Base-by-base conservation (phyloP, 1,140 invertebrate genomes). In the Drosophila orosa region DNA sequence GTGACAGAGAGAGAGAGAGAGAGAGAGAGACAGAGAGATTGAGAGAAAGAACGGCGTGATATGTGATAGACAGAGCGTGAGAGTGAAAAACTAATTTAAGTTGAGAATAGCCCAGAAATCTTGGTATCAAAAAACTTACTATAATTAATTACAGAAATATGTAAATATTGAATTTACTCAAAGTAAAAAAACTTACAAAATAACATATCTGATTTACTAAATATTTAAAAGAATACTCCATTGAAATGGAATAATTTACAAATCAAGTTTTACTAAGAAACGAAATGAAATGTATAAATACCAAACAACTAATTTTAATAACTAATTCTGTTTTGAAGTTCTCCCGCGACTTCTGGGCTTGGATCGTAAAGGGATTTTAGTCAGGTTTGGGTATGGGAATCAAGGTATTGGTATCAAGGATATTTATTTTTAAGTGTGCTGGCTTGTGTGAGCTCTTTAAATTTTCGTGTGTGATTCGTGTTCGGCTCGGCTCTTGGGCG, bases 51-150 rank as follows among this genome's bases (percentile, higher is more conserved):
- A 66, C 58, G 52, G 58, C 37, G 63, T 48, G 54, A 62, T 54
- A 52, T 39, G 55, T 62, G 74, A 69, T 22, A 66, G 17, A 65
- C 27, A 61, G 45, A 66, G 73, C 42, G 62, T 59, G 55, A 42
- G 35, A 24, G 62, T 52, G 45, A 40, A 42, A 55, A 42, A 76
- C 31, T 60, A 66, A 57, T 66, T 35, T 54, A 27, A 33, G 37
- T 56, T 29, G 33, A 48, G 57, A 74, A 0, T 19, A 40, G 12
- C 10, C 39, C n/a, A 42, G 29, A 76, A 76, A 52, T 55, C 50
- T 60, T 3, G 2, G n/a, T 40, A 17, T 4, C 1, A 0, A 42
- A 42, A 42, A 42, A 10, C n/a, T 7, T 40, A 17, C 7, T 17
- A 17, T 5, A 3, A 52, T 19, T 15, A 10, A 17, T 19, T 13